These are phyloP conservation scores for Palaemon carinicauda DNA, from an alignment of 1,140 invertebrate species.

Conservation along the genomic window DNA sequence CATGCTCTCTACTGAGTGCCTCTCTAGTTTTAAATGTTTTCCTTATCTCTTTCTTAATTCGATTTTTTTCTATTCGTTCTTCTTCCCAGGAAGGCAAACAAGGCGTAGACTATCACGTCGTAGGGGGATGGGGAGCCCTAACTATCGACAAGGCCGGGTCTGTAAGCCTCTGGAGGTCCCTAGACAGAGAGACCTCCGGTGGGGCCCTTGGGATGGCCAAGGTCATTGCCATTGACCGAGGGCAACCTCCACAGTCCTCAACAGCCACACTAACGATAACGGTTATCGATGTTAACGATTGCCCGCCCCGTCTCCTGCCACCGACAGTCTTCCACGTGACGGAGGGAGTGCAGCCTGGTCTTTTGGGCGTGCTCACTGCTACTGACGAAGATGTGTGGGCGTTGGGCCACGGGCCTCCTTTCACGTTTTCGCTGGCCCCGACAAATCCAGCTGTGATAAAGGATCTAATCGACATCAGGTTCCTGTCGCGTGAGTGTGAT, in stretches of 20 bases:
- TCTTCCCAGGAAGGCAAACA: background rate
- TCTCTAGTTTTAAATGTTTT: no score
- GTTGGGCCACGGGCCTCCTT: slow-evolving; percentile 55
- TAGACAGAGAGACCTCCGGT: slow-evolving; percentile 43
- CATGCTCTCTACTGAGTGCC: no score
- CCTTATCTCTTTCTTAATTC: no score
- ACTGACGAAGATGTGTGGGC: slow-evolving; percentile 55
- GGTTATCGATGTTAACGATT: slow-evolving; percentile 51
- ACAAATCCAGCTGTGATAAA: slow-evolving; percentile 27
- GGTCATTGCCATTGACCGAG: slow-evolving; percentile 40
- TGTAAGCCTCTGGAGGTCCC: slow-evolving; percentile 6
- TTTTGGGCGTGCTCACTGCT: slow-evolving; percentile 40
- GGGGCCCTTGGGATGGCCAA: slow-evolving; percentile 35
- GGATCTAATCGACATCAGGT: slow-evolving; percentile 11
- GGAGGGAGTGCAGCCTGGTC: slow-evolving; percentile 20
- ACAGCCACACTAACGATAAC: slow-evolving; percentile 51
- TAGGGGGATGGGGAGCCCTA: slow-evolving; percentile 23
- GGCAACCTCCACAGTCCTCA: slow-evolving; percentile 42
- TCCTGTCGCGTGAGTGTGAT: slow-evolving; percentile 7
- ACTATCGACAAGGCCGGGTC: slow-evolving; percentile 27
- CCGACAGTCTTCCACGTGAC: slow-evolving; percentile 43
- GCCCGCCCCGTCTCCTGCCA: slow-evolving; percentile 33
- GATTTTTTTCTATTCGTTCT: background rate
- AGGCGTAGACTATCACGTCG: background rate
- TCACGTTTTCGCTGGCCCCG: slow-evolving; percentile 47